Conservation (phyloP, 2,888 invertebrate genomes). For the Chrysina gloriosa region DNA sequence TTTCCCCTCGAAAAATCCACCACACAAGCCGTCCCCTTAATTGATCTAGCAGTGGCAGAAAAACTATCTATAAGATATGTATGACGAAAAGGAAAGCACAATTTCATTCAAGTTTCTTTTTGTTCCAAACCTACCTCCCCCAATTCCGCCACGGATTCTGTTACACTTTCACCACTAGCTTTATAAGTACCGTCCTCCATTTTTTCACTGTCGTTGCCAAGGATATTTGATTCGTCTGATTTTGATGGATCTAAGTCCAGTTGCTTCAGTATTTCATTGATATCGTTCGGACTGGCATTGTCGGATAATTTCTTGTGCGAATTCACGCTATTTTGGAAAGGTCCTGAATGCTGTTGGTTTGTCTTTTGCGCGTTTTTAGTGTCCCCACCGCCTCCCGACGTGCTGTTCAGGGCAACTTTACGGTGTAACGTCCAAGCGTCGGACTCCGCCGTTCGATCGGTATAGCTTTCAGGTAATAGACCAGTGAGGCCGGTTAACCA, state of each 20-base stretch:
- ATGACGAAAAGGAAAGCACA: no score
- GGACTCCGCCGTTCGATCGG: slow-evolving; percentile 86
- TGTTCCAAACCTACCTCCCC: slow-evolving; percentile 24
- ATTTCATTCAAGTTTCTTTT: no score
- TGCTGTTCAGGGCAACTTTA: slow-evolving; percentile 69
- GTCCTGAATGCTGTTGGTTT: slow-evolving; percentile 12
- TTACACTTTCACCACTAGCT: slow-evolving; percentile 18
- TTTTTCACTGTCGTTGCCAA: slow-evolving; percentile 10
- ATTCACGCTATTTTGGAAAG: slow-evolving; percentile 8
- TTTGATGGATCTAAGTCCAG: slow-evolving; percentile 35
- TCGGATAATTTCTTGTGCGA: slow-evolving; percentile 38
- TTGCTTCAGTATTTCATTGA: slow-evolving; percentile 34
- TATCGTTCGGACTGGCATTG: slow-evolving; percentile 32
- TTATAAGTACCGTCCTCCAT: slow-evolving; percentile 37
- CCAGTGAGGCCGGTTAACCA: slow-evolving; percentile 86
- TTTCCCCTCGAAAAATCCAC: no score
- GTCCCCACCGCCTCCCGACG: slow-evolving; percentile 32
- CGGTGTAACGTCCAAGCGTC: slow-evolving; percentile 93
- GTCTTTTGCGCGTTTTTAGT: slow-evolving; percentile 28
- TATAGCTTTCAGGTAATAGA: slow-evolving; percentile 84
- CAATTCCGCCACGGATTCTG: slow-evolving; percentile 11
- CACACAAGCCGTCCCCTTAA: no score
- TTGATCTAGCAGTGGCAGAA: no score
- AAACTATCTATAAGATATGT: no score
- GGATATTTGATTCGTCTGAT: slow-evolving; percentile 12